Base-by-base conservation (phyloP, 1,140 invertebrate genomes). In the Geopemphigus sp. region DNA sequence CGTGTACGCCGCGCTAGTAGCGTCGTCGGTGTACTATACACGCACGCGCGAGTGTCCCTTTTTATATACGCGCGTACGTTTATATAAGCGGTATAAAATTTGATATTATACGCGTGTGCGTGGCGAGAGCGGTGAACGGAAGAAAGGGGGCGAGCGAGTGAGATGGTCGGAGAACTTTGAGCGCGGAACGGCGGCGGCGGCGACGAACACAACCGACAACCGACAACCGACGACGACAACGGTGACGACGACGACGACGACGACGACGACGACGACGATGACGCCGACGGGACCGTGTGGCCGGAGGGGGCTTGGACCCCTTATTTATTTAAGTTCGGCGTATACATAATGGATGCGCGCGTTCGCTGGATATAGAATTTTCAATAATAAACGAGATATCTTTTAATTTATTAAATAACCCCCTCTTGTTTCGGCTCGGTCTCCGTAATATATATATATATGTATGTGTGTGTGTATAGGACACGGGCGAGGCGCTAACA, bases 341-440 rank as follows among this genome's bases (percentile, higher is more conserved):
- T 26, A 63, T 78, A 54, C 74, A 78, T 78, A 78, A 78, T 78
- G 47, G 54, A 78, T 76, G 73, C 24, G 54, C 56, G 72, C 72
- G 72, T 74, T 74, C 80, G 70, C 80, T 64, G 81, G 81, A 78
- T 81, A 81, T 78, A 81, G 81, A 81, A 81, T 81, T 81, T 81
- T 81, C 73, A 76, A 81, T 81, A 81, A 81, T 81, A 81, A 81
- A 81, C 73, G 81, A 81, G 72, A 81, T 81, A 74, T 76, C 81
- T 74, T 81, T 81, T 81, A 81, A 81, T 81, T 81, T 81, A 81
- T 81, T 81, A 81, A 81, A 81, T 81, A 81, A 81, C 81, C 56
- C 56, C 54, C 74, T 61, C 57, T 78, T 57, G 73, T 59, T 57
- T 76, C 56, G 54, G n/a, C 70, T 53, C 68, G 47, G 68, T 54